Conservation (phyloP, 2,888 invertebrate species). For the Apamea crenata region DNA sequence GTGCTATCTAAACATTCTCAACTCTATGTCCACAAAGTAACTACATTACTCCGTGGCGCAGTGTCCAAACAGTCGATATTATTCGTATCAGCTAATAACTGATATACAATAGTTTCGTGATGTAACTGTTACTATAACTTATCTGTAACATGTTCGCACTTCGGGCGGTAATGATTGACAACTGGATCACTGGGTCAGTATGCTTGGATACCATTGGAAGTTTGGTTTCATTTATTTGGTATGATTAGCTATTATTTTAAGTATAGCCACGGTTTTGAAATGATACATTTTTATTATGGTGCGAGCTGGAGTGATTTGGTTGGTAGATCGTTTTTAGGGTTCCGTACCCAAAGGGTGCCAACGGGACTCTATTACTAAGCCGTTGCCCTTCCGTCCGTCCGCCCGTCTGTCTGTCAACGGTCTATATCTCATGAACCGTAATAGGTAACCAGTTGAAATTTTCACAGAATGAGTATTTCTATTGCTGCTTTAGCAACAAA, state of each 20-base stretch:
- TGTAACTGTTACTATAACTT: conserved; percentile 25
- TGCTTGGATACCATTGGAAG: conserved; percentile 23
- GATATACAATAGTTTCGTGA: conserved; percentile 52
- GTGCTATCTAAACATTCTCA: conserved; percentile 44
- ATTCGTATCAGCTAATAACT: conserved; percentile 62
- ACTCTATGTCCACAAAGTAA: conserved; percentile 45
- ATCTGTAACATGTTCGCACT: conserved; percentile 52
- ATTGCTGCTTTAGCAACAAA: neutral
- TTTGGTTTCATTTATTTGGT: neutral
- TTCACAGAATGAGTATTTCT: neutral
- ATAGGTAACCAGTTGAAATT: neutral
- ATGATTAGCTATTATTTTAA: conserved; percentile 40
- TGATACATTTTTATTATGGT: conserved; percentile 24
- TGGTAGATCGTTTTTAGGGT: neutral
- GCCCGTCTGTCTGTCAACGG: neutral
- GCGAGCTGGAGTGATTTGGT: conserved; percentile 5
- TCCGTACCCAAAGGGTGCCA: neutral
- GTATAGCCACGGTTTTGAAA: conserved; percentile 23
- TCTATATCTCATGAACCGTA: neutral
- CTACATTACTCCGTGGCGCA: conserved; percentile 37
- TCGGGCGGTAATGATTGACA: conserved; percentile 52
- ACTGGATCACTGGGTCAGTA: conserved; percentile 54
- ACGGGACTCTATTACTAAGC: neutral
- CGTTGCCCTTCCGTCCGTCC: neutral
- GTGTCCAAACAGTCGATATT: conserved; percentile 64